Percentiles rank a stretch among this genome's conserved stretches.
Conservation (phyloP, 2,888 invertebrate species). For the Limenitis camilla region DNA sequence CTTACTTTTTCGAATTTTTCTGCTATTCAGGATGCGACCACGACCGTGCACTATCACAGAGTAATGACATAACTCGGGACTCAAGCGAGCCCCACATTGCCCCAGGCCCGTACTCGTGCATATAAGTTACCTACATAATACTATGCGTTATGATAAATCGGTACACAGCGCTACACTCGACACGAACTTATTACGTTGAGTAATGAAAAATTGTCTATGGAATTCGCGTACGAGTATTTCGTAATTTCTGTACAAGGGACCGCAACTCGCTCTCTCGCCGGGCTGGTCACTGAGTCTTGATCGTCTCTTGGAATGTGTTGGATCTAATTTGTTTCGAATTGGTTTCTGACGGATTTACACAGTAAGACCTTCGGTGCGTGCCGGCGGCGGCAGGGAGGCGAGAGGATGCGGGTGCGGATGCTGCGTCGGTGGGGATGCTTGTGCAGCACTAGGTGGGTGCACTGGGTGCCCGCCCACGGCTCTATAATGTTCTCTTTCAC, state of each 20-base stretch:
- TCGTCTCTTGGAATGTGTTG: conserved; percentile 22
- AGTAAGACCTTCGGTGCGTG: conserved; percentile 82
- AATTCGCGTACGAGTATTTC: conserved; percentile 30
- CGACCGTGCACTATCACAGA: conserved; percentile 71
- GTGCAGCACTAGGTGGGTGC: conserved; percentile 59
- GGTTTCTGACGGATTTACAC: conserved; percentile 63
- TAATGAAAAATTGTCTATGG: conserved; percentile 28
- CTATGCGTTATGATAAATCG: conserved; percentile 60
- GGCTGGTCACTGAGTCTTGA: conserved; percentile 5
- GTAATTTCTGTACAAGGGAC: conserved; percentile 52
- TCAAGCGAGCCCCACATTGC: conserved; percentile 63
- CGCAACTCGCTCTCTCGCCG: conserved; percentile 23
- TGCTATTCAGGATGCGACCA: conserved; percentile 45
- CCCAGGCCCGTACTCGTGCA: conserved; percentile 71
- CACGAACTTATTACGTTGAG: conserved; percentile 45
- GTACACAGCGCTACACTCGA: conserved; percentile 62
- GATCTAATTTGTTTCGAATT: not conserved
- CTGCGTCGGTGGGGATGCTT: conserved; percentile 41
- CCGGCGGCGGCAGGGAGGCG: conserved; percentile 76
- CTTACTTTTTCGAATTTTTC: conserved; percentile 28
- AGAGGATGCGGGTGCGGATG: conserved; percentile 53
- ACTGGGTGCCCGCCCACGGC: conserved; percentile 52
- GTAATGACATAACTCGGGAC: conserved; percentile 71
- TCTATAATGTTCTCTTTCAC: conserved; percentile 61
- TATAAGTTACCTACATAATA: conserved; percentile 67